phyloP scores from a whole-genome alignment of 2,797 vertebrate species.

The Mus caroli region DNA sequence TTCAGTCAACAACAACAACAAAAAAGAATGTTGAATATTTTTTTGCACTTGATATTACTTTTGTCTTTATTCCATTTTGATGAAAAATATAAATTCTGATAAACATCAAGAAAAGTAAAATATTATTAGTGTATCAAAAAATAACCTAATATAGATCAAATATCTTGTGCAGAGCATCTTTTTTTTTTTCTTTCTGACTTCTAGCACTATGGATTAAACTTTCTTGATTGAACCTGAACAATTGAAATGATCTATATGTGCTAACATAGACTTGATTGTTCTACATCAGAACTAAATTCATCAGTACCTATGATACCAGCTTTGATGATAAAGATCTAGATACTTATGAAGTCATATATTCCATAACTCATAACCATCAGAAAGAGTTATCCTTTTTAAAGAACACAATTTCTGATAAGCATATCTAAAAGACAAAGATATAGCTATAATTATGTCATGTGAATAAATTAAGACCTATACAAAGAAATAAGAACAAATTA shows the following conservation, averaged over 20 bases:
- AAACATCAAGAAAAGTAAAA: conserved; percentile 58
- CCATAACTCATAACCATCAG: conserved; percentile 8
- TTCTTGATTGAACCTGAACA: conserved; percentile 50
- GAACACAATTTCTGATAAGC: not conserved
- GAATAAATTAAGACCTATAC: not conserved
- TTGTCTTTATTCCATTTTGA: conserved; percentile 18
- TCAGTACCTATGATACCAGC: not conserved
- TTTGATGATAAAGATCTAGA: conserved; percentile 32
- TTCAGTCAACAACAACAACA: conserved; percentile 82
- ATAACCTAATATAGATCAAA: not conserved
- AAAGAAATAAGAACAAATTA: not conserved
- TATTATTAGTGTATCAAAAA: conserved; percentile 51
- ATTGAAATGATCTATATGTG: conserved; percentile 53
- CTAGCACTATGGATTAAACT: not conserved
- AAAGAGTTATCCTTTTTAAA: conserved; percentile 9
- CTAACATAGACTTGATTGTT: conserved; percentile 64
- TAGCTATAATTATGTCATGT: conserved; percentile 8
- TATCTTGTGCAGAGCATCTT: conserved; percentile 4
- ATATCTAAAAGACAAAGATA: not conserved
- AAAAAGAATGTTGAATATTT: conserved; percentile 26
- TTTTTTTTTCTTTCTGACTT: conserved; percentile 35
- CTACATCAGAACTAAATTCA: conserved; percentile 57
- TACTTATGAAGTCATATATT: not conserved
- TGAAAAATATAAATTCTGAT: conserved; percentile 9
- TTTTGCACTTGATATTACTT: not conserved